These are phyloP conservation scores for Paragorgia papillata DNA, from an alignment of 92 coral and sea anemone species.

Conservation along the genomic window DNA sequence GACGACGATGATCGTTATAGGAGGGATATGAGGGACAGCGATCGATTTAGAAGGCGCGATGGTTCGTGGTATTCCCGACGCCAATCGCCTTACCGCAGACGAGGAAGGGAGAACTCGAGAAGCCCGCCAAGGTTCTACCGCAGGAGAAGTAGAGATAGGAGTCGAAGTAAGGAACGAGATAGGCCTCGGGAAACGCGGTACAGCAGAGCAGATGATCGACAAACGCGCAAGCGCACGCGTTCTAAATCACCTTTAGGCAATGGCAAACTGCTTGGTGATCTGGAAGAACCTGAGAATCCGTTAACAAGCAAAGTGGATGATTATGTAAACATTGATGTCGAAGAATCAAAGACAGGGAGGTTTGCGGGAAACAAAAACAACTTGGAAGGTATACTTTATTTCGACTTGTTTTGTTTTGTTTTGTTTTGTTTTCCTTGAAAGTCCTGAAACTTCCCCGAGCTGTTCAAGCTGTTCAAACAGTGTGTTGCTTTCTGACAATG, in stretches of 20 bases:
- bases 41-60: background rate
- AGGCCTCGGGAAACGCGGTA: background rate
- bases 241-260: conserved; percentile 5
- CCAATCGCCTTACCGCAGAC: conserved; percentile 13
- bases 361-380: background rate
- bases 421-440: no score
- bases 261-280: background rate
- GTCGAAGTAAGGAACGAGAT: conserved; percentile 22
- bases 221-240: conserved; percentile 10
- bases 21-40: background rate
- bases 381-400: background rate
- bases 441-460: no score
- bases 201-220: conserved; percentile 1
- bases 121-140: conserved; percentile 19
- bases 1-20: conserved; percentile 12
- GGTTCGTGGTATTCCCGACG: conserved; percentile 11
- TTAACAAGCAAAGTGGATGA: conserved; percentile 23
- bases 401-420: no score
- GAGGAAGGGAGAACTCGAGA: conserved; percentile 18
- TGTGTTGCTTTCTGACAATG: no score
- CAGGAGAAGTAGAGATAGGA: conserved; percentile 5
- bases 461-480: no score
- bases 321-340: conserved; percentile 29
- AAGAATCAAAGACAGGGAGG: conserved; percentile 4
- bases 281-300: background rate